Evolutionary conservation across 2,797 vertebrate genomes (phyloP).

Genomic region (Serranus cabrilla): DNA sequence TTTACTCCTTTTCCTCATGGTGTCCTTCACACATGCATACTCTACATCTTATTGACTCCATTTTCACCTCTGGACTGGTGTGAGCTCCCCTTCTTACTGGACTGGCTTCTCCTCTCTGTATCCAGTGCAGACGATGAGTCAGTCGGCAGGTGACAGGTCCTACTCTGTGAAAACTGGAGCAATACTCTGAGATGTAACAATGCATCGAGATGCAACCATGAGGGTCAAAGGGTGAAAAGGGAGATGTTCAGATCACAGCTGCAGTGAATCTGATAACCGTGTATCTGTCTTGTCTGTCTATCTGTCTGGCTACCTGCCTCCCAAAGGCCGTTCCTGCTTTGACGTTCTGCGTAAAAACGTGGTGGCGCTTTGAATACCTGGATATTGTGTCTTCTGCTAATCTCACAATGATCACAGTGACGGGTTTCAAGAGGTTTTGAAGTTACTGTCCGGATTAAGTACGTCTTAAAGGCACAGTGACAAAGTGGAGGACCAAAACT

Average conservation of each 20-base stretch:
- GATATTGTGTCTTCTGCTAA: slow-evolving; percentile 37
- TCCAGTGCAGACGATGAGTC: slow-evolving; percentile 51
- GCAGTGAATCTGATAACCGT: slow-evolving; percentile 76
- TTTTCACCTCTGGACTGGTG: slow-evolving; percentile 71
- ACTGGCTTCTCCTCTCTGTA: slow-evolving; percentile 58
- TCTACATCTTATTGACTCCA: slow-evolving; percentile 79
- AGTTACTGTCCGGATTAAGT: slow-evolving; percentile 14
- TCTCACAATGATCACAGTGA: slow-evolving; percentile 35
- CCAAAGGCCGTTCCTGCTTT: slow-evolving; percentile 72
- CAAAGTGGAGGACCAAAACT: slow-evolving; percentile 13
- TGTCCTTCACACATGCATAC: slow-evolving; percentile 75
- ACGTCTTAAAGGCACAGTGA: background rate
- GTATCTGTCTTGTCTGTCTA: slow-evolving; percentile 67
- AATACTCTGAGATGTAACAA: slow-evolving; percentile 72
- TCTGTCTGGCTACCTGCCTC: slow-evolving; percentile 64
- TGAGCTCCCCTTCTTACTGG: slow-evolving; percentile 44
- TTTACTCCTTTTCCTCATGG: slow-evolving; percentile 79
- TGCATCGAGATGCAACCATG: slow-evolving; percentile 71
- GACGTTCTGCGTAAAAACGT: slow-evolving; percentile 23
- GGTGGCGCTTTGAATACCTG: slow-evolving; percentile 29
- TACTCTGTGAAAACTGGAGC: slow-evolving; percentile 75
- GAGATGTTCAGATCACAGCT: slow-evolving; percentile 75
- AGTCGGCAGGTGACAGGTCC: slow-evolving; percentile 54
- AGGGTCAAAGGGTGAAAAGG: slow-evolving; percentile 70
- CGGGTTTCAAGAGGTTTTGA: slow-evolving; percentile 36